phyloP scores from a whole-genome alignment of 2,888 invertebrate species.

The Mimachlamys varia region DNA sequence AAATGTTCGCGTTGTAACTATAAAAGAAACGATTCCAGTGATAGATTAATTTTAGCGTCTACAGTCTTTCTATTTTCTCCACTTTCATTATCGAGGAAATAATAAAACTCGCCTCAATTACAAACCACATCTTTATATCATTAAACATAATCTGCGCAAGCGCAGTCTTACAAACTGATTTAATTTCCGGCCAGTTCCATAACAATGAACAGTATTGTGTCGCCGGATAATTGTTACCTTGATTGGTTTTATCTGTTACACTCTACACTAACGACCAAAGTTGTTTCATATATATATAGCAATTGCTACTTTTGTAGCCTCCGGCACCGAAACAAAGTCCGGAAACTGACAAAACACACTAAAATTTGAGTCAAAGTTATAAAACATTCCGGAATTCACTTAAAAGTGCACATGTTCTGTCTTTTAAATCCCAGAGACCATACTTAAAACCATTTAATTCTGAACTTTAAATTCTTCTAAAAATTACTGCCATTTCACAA shows the following conservation, averaged over 20 bases:
- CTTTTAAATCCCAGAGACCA: background rate
- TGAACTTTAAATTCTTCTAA: conserved; percentile 1
- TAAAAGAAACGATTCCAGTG: background rate
- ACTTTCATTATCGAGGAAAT: conserved; percentile 21
- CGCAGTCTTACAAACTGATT: background rate
- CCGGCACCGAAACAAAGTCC: background rate
- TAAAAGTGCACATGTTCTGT: background rate
- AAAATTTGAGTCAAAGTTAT: background rate
- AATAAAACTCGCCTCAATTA: background rate
- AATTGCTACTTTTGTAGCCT: too few relatives aligned
- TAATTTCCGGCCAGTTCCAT: background rate
- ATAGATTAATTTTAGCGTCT: background rate
- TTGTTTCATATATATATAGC: too few relatives aligned
- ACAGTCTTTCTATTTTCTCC: background rate
- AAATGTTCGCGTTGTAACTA: background rate
- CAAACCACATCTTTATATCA: background rate
- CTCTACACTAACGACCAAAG: background rate
- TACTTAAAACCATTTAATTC: background rate
- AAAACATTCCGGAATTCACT: background rate
- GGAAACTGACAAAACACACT: background rate
- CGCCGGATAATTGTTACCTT: background rate
- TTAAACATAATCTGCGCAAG: background rate
- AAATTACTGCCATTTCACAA: background rate
- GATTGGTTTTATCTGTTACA: conserved; percentile 11
- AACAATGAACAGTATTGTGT: background rate